phyloP scores from a whole-genome alignment of 2,113 vertebrate species.

The Pachycephala philippinensis region DNA sequence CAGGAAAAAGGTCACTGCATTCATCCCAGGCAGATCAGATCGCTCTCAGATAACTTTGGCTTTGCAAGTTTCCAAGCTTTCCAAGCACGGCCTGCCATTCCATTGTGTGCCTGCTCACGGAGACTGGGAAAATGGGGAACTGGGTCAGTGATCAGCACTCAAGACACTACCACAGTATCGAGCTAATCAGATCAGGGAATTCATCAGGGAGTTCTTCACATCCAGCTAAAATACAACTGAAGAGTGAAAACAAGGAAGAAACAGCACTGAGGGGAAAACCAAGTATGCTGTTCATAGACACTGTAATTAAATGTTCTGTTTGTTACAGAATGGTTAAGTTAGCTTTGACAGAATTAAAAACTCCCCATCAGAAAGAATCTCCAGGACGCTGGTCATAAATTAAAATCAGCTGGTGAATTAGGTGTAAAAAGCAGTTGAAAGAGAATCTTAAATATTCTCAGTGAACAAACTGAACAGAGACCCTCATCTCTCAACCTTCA shows the following conservation, averaged over 20 bases:
- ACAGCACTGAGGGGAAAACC: not conserved
- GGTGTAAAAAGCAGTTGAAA: not conserved
- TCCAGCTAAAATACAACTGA: not conserved
- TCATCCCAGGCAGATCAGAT: not conserved
- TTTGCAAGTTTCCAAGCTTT: not conserved
- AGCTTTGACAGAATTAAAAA: not conserved
- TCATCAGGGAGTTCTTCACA: not conserved
- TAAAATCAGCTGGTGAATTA: not conserved
- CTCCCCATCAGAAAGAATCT: not conserved
- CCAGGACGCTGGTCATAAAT: not conserved
- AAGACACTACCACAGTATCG: not conserved
- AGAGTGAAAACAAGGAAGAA: not conserved
- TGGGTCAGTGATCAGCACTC: not conserved
- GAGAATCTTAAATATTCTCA: not conserved
- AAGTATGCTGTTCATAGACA: not conserved
- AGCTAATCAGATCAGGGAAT: not conserved
- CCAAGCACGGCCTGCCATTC: not conserved
- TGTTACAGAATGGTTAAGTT: not conserved
- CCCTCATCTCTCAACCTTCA: not conserved
- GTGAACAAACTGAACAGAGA: not conserved
- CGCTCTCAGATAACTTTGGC: not conserved
- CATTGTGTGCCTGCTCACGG: not conserved
- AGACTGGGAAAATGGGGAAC: not conserved
- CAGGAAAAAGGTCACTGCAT: not conserved
- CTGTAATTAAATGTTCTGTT: not conserved